These are phyloP conservation scores for Acleris literana DNA, from an alignment of 2,888 invertebrate genomes.

Conservation along the genomic window DNA sequence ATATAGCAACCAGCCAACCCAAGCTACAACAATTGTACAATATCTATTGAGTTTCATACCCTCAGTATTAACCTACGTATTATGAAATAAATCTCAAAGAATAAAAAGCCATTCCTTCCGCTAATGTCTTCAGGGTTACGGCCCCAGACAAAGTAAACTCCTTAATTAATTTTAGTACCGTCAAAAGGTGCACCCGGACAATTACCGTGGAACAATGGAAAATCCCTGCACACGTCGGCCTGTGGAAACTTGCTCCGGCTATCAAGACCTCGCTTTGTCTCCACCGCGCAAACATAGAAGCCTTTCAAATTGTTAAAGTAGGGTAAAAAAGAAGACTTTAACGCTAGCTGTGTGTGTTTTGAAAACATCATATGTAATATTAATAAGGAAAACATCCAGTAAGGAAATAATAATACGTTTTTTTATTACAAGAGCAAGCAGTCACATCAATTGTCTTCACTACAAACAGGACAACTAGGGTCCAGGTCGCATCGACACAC, in stretches of 20 bases:
- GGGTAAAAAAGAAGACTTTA: background rate
- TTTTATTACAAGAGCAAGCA: background rate
- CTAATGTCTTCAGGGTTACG: slow-evolving; percentile 21
- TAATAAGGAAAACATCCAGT: background rate
- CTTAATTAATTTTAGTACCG: slow-evolving; percentile 31
- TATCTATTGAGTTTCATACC: background rate
- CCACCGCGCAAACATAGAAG: slow-evolving; percentile 13
- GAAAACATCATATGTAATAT: background rate
- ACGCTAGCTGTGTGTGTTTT: background rate
- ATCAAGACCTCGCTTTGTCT: slow-evolving; percentile 25
- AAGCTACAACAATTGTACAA: background rate
- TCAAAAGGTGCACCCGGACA: slow-evolving; percentile 36
- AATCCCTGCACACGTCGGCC: slow-evolving; percentile 25
- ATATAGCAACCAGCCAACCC: too few relatives aligned
- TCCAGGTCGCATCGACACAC: slow-evolving; percentile 67
- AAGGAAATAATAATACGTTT: slow-evolving; percentile 9
- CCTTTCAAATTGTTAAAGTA: background rate
- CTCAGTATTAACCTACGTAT: background rate
- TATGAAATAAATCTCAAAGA: background rate
- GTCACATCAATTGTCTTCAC: slow-evolving; percentile 37
- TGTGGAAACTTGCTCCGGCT: slow-evolving; percentile 18
- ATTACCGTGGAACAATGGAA: slow-evolving; percentile 26
- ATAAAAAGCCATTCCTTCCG: slow-evolving; percentile 8
- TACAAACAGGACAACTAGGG: slow-evolving; percentile 55
- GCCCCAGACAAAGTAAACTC: slow-evolving; percentile 30